A percentile compares a stretch with the other conserved stretches of the same genome.
phyloP scores from a whole-genome alignment of 2,113 vertebrate species.

The Rana temporaria region DNA sequence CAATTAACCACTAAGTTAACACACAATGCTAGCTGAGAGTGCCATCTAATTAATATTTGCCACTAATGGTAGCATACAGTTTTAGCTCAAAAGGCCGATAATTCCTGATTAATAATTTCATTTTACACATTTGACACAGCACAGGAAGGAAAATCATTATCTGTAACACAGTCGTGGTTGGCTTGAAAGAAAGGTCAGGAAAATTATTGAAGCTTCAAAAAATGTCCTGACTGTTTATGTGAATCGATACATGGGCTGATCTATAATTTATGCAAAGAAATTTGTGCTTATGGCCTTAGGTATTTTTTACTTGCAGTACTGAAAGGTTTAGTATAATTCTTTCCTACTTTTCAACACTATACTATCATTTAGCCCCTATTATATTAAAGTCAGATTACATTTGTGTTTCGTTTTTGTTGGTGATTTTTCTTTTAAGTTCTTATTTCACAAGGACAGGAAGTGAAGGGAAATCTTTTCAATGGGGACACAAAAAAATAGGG shows the following conservation, averaged over 20 bases:
- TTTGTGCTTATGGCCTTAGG: neutral
- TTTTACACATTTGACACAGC: neutral
- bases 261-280: neutral
- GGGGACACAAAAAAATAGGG: no score
- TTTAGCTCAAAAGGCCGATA: neutral
- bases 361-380: no score
- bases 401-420: no score
- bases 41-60: neutral
- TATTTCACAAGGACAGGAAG: no score
- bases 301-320: no score
- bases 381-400: no score
- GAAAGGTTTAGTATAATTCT: no score
- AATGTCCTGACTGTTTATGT: neutral
- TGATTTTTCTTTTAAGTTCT: no score
- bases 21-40: no score
- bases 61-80: neutral
- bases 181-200: neutral
- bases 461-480: no score
- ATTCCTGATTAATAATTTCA: conserved; percentile 3
- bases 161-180: conserved; percentile 3
- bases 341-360: no score
- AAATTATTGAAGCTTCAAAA: neutral
- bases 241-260: conserved; percentile 4
- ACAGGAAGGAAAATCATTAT: conserved; percentile 12
- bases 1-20: no score